Evolutionary conservation across 2,888 invertebrate species (phyloP), one percentile per base, ranked within the genome.

Genomic region (Rotaria magnacalcarata): DNA sequence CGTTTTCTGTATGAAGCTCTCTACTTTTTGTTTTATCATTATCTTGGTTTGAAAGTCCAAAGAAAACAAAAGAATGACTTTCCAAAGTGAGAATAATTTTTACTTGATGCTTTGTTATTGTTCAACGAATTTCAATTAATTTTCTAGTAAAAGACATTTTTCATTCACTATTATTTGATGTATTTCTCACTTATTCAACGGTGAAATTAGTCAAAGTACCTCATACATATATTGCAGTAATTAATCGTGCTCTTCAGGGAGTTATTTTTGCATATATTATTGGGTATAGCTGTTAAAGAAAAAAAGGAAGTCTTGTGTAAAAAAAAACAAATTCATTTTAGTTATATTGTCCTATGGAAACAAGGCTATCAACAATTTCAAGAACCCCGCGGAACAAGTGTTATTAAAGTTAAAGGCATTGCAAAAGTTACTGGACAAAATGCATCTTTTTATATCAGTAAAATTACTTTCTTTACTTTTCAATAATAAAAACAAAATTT

Each of bases 321-420:
- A 7, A 8, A 8, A 19, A 34, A 8, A 5, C 5, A 52, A 52
- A 52, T 67, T 67, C 0, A 5, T 80, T 43, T 47, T 80, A 80
- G 80, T 47, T 80, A 80, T 43, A 80, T 80, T n/a, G 80, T 80
- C 7, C 34, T 43, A 19, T 92, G 89, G 87, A 90, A 92, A 85
- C 92, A 92, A 88, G 92, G 92, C 11, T 92, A 92, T 89, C 92
- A 92, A 88, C 90, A 91, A 24, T 89, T 90, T 88, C 91, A 91
- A 80, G 87, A 88, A 75, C 90, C 91, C 11, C 90, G 90, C 58
- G 91, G 92, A 85, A 91, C 91, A 1, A 90, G 92, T 11, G 91
- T 91, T 4, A 91, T 91, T 6, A 92, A 92, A 89, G 89, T 92
- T 16, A 92, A 92, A 88, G 92, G 92, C 11, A 90, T 92, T 5